These are phyloP conservation scores for Cercopithecus mona DNA, from an alignment of 2,113 vertebrate genomes.

Conservation along the genomic window DNA sequence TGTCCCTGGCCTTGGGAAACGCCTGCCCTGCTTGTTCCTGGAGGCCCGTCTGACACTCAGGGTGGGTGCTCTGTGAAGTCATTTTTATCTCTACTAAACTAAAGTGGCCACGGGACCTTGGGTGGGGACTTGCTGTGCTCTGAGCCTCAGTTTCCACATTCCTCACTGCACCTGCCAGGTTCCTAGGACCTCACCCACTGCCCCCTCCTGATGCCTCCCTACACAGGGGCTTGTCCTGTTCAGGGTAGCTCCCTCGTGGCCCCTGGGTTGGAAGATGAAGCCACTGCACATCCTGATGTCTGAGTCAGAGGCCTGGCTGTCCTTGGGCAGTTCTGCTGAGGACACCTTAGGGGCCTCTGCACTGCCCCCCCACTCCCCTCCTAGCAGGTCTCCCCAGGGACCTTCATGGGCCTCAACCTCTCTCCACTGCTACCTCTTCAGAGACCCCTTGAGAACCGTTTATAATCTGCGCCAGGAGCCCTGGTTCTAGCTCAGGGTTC, in stretches of 20 bases:
- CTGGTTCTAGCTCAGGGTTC: background rate
- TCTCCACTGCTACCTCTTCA: background rate
- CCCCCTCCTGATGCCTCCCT: background rate
- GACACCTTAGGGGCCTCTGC: no score
- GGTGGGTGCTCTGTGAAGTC: rapidly evolving
- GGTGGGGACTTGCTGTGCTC: background rate
- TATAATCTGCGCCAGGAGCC: no score
- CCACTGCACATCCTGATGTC: background rate
- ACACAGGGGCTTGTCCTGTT: background rate
- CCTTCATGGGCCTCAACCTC: no score
- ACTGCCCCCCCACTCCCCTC: no score
- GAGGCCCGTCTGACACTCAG: rapidly evolving
- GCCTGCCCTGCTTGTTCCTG: background rate
- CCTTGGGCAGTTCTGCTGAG: background rate
- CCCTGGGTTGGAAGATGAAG: background rate
- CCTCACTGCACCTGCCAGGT: background rate
- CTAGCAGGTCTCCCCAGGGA: background rate
- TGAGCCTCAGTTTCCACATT: background rate
- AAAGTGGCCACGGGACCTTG: background rate
- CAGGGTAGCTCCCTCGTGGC: background rate
- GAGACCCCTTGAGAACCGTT: background rate
- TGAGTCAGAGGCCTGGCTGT: background rate
- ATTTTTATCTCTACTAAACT: background rate
- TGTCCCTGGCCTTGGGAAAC: background rate
- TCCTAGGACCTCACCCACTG: background rate